These are phyloP conservation scores for Phymorhynchus buccinoides DNA, from an alignment of 1,140 invertebrate genomes.

Conservation along the genomic window DNA sequence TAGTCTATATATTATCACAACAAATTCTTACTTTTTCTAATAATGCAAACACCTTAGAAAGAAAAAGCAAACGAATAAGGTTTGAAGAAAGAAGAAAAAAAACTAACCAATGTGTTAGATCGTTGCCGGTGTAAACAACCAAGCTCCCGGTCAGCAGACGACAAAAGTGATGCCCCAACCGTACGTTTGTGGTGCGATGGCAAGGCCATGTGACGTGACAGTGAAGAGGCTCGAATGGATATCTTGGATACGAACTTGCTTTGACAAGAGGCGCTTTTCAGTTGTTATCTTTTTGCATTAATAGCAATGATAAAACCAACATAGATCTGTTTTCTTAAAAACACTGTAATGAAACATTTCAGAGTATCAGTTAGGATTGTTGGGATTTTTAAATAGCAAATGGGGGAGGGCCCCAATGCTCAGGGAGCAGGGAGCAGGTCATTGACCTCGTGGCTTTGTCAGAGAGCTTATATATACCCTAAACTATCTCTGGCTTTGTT, in stretches of 20 bases:
- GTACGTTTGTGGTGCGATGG: slow-evolving; percentile 31
- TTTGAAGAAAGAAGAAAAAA: neutral
- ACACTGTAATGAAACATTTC: too few species aligned
- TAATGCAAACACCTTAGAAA: neutral
- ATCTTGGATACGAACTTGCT: neutral
- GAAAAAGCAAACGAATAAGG: neutral
- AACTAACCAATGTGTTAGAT: neutral
- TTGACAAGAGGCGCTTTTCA: too few species aligned
- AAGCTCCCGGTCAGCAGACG: slow-evolving; percentile 21
- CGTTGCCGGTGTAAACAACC: neutral
- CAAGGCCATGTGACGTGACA: slow-evolving; percentile 13
- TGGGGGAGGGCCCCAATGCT: too few species aligned
- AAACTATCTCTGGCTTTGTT: too few species aligned
- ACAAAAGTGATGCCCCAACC: neutral
- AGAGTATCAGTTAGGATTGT: too few species aligned
- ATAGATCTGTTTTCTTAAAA: too few species aligned
- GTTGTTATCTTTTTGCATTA: neutral
- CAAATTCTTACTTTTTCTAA: neutral
- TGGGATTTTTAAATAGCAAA: too few species aligned
- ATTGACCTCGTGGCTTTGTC: too few species aligned
- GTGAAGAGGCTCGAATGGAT: neutral
- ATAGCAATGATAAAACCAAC: too few species aligned
- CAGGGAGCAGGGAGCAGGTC: too few species aligned
- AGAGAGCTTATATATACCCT: too few species aligned
- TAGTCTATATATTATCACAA: too few species aligned